phyloP scores from a whole-genome alignment of 64 coral and sea anemone species.

The Stichodactyla mertensii region DNA sequence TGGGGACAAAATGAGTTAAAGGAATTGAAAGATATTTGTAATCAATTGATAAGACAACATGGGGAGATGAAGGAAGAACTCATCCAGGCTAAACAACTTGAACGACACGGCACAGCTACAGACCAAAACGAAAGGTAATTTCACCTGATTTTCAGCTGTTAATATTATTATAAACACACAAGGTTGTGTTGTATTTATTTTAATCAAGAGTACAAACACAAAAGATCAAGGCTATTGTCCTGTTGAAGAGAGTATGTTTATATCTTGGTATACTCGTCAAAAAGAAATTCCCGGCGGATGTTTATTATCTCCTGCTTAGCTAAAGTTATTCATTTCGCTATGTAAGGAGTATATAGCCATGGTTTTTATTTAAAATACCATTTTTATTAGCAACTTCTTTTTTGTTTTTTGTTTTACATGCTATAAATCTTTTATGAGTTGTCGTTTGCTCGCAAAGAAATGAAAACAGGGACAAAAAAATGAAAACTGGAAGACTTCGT shows the following conservation, averaged over 20 bases:
- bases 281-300: background rate
- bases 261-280: background rate
- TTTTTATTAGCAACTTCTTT: background rate
- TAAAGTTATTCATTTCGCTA: background rate
- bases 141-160: constrained; percentile 8
- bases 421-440: background rate
- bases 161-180: constrained; percentile 10
- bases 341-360: background rate
- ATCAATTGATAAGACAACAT: constrained; percentile 58
- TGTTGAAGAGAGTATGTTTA: background rate
- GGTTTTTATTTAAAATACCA: background rate
- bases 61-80: constrained; percentile 59
- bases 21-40: constrained; percentile 71
- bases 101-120: constrained; percentile 4
- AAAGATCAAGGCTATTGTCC: background rate
- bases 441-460: background rate
- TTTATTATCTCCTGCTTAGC: background rate
- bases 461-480: background rate
- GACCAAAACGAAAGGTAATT: constrained; percentile 4
- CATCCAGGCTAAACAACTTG: constrained; percentile 48
- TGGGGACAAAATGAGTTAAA: constrained; percentile 69
- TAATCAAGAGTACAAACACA: background rate
- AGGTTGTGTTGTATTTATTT: background rate
- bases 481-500: background rate
- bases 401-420: constrained; percentile 8